Base-by-base conservation (phyloP, 2,888 invertebrate species). In the Acleris laterana region DNA sequence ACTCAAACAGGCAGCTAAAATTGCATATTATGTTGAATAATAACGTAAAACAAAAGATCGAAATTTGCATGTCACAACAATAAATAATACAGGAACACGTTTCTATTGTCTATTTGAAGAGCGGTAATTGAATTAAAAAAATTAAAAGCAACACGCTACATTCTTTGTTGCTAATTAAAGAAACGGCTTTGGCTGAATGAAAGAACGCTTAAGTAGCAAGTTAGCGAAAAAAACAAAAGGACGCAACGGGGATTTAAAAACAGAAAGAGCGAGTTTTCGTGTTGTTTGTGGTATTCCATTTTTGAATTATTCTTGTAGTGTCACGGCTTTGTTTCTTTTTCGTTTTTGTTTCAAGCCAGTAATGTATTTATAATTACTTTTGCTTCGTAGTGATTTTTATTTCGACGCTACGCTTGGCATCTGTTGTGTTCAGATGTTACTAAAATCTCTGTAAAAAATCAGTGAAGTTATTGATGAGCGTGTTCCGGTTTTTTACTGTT, bases 151-250 rank as follows among this genome's bases (percentile, higher is more conserved):
- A 86, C 90, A 91, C 90, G 91, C 91, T 88, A 90, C 79, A 87
- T 90, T 89, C 88, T 89, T 88, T 89, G 88, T 84, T 82, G 85
- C 86, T 90, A 90, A 92, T 91, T 90, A 91, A 91, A 91, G 90
- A 88, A 90, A 88, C 85, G 79, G 80, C 81, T 81, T 79, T 79
- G 80, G 83, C 81, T 83, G 88, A 89, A 89, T 85, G 86, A 86
- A 88, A 88, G 87, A 85, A 80, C 81, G 82, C 77, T 77, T 90
- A 92, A 92, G 92, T 92, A 89, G 89, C 87, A 91, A 92, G 92
- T 92, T 92, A 79, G 84, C 80, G 79, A 76, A 82, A 87, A 87
- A 85, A 84, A 86, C 85, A 83, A 75, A 71, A 72, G 70, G 72
- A 69, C 79, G 76, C 77, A 74, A 78, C 79, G 81, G 87, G 84